Conservation (phyloP, 1,140 invertebrate genomes). For the Trichomalopsis sarcophagae region DNA sequence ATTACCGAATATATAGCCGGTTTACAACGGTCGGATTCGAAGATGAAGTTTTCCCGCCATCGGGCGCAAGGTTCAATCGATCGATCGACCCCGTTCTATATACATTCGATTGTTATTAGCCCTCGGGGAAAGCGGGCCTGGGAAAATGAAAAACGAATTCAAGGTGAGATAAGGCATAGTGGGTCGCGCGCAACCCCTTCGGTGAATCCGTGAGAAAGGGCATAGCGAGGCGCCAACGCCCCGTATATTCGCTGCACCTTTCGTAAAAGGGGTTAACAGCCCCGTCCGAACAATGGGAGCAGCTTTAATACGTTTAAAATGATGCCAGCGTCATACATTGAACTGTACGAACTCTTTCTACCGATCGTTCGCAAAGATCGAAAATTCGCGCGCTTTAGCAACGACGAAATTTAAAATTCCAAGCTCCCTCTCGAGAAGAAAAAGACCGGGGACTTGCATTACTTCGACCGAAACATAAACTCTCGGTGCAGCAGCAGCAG, state of each 20-base stretch:
- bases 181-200: neutral
- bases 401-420: neutral
- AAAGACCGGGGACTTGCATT: neutral
- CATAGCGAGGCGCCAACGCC: too few relatives aligned
- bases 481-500: neutral
- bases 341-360: neutral
- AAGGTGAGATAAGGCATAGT: neutral
- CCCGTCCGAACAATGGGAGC: too few relatives aligned
- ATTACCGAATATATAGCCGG: neutral
- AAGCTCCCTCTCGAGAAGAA: neutral
- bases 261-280: neutral
- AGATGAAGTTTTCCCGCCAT: neutral
- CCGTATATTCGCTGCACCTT: neutral
- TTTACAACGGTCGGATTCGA: neutral
- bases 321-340: neutral
- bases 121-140: neutral
- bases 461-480: neutral
- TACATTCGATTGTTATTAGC: neutral
- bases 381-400: neutral
- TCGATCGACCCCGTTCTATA: neutral
- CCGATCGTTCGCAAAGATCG: neutral
- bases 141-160: neutral
- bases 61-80: too few relatives aligned
- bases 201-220: neutral
- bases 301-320: neutral